Base-by-base conservation (phyloP, 2,113 vertebrate species). In the Petrocephalus microphthalmus region DNA sequence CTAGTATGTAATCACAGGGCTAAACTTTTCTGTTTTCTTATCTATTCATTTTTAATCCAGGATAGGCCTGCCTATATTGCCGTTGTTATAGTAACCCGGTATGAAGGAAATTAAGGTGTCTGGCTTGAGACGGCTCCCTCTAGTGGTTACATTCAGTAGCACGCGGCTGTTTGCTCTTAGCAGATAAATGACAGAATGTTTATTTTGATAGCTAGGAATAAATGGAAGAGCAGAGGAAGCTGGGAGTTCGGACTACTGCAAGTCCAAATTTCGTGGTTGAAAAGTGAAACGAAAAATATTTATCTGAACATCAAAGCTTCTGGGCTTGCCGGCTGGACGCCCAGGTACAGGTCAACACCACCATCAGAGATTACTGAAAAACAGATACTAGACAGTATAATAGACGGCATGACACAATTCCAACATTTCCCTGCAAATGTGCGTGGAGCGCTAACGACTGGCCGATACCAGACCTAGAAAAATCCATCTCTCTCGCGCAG, bases 81-180 rank as follows among this genome's bases (percentile, higher is more conserved):
- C 22, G 49, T 19, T 15, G 20, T 84, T 84, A 51, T 84, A 84
- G 47, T 52, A 52, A 17, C 29, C 71, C 71, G 37, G 33, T 17
- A 42, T 52, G 33, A 84, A 51, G 45, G 52, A n/a, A 52, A 17
- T 84, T 47, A 52, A 29, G 54, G 13, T 4, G 15, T 71, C 87
- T 57, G 47, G 54, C 51, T 86, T 60, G 57, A 81, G 51, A 84
- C 60, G 89, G 20, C 74, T 84, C 92, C 92, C 92, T 87, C 92
- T 92, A 87, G 92, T 93, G 93, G 91, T 89, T 64, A 81, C 42
- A 86, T 3, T 60, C 78, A 51, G 47, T 47, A 71, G 42, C 17
- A 85, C 1, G 25, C 15, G 22, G 29, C 51, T 85, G 84, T 85
- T 33, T 19, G 84, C 52, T 85, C 25, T 85, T 56, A 37, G 33